Evolutionary conservation across 2,113 vertebrate species (phyloP).

Genomic region (Galbula dea): DNA sequence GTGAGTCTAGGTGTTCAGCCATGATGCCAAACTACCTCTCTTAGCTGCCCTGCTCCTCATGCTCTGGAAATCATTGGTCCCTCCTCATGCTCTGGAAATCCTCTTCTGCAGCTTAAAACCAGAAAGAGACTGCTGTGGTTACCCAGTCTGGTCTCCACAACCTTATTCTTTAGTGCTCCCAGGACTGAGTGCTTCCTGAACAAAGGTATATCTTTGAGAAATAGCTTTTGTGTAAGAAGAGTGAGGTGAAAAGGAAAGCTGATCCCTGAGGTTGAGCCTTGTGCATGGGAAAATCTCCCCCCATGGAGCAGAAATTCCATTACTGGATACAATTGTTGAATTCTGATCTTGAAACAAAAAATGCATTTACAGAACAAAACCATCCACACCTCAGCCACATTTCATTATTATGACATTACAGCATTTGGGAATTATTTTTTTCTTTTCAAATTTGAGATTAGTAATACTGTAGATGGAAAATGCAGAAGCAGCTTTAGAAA

Average conservation of each 20-base stretch:
- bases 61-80: too few relatives aligned
- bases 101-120: background rate
- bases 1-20: background rate
- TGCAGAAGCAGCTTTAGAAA: conserved; percentile 30
- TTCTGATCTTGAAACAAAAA: background rate
- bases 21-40: background rate
- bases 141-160: background rate
- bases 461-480: background rate
- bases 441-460: background rate
- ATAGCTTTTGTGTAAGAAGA: background rate
- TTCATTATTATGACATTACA: background rate
- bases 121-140: background rate
- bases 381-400: background rate
- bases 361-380: background rate
- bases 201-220: background rate
- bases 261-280: background rate
- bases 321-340: background rate
- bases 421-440: background rate
- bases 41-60: background rate
- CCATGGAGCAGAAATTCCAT: background rate
- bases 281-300: background rate
- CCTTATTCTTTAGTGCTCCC: background rate
- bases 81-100: background rate
- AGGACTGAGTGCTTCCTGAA: background rate
- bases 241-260: background rate